Evolutionary conservation across 2,888 invertebrate species (phyloP).

Genomic region (Koerneria pararmatus): DNA sequence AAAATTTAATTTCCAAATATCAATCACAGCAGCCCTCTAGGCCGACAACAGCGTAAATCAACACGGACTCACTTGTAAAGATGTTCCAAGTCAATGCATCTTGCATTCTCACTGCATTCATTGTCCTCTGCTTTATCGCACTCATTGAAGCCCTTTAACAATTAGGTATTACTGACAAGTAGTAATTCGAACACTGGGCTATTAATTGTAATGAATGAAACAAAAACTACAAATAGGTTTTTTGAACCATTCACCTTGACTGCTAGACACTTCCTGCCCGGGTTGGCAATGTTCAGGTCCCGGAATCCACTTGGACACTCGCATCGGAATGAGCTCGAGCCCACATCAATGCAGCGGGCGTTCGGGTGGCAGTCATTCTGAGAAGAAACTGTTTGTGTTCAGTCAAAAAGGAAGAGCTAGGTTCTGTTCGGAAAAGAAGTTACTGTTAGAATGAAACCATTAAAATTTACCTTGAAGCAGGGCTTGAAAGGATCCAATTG

Average conservation of each 20-base stretch:
- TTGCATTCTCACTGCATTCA: constrained; percentile 45
- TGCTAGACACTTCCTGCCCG: constrained; percentile 55
- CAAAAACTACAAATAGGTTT: no score
- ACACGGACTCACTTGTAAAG: constrained; percentile 44
- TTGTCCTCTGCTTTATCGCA: constrained; percentile 52
- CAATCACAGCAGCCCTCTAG: no score
- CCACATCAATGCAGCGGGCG: constrained; percentile 55
- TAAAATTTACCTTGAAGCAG: constrained; percentile 48
- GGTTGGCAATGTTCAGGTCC: constrained; percentile 54
- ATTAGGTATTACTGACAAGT: no score
- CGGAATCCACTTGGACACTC: constrained; percentile 50
- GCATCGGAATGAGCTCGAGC: constrained; percentile 52
- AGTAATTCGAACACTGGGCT: no score
- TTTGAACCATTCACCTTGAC: constrained; percentile 25
- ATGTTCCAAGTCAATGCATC: constrained; percentile 58
- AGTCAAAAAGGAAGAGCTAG: background rate
- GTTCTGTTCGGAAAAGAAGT: background rate
- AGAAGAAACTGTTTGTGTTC: background rate
- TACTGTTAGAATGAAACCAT: background rate
- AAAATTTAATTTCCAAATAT: no score
- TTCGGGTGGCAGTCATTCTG: constrained; percentile 53
- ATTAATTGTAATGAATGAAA: background rate
- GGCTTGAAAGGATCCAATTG: constrained; percentile 58
- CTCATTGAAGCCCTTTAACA: constrained; percentile 59
- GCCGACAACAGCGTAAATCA: constrained; percentile 12